Evolutionary conservation across 2,888 invertebrate genomes (phyloP).

Genomic region (Eupithecia subfuscata): DNA sequence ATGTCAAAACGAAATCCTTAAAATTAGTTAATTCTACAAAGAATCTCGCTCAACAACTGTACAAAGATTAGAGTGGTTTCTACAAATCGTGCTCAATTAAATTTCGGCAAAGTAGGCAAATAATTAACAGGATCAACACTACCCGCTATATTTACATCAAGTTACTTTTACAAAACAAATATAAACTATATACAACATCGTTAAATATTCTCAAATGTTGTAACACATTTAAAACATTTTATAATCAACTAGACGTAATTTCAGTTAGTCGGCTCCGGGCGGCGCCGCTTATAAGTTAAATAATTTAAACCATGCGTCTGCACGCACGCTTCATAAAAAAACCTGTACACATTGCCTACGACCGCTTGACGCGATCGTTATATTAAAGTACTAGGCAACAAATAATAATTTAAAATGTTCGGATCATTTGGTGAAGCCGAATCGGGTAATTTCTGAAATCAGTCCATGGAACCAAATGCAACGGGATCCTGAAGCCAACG

Average conservation of each 20-base stretch:
- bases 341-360: constrained; percentile 68
- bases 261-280: constrained; percentile 60
- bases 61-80: constrained; percentile 83
- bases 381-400: constrained; percentile 72
- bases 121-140: constrained; percentile 63
- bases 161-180: constrained; percentile 79
- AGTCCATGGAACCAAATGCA: constrained; percentile 55
- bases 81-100: constrained; percentile 74
- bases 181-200: constrained; percentile 84
- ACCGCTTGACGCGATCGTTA: constrained; percentile 51
- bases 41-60: constrained; percentile 82
- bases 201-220: constrained; percentile 84
- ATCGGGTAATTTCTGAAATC: constrained; percentile 46
- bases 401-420: constrained; percentile 62
- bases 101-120: constrained; percentile 76
- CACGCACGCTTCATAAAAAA: constrained; percentile 50
- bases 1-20: constrained; percentile 75
- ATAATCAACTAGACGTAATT: constrained; percentile 81
- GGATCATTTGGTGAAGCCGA: constrained; percentile 55
- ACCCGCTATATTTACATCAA: constrained; percentile 77
- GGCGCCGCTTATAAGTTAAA: constrained; percentile 61
- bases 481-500: constrained; percentile 52
- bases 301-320: constrained; percentile 60
- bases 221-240: constrained; percentile 84
- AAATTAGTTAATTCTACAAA: constrained; percentile 81